Evolutionary conservation across 1,140 invertebrate species (phyloP).

Genomic region (Heliconius congener): DNA sequence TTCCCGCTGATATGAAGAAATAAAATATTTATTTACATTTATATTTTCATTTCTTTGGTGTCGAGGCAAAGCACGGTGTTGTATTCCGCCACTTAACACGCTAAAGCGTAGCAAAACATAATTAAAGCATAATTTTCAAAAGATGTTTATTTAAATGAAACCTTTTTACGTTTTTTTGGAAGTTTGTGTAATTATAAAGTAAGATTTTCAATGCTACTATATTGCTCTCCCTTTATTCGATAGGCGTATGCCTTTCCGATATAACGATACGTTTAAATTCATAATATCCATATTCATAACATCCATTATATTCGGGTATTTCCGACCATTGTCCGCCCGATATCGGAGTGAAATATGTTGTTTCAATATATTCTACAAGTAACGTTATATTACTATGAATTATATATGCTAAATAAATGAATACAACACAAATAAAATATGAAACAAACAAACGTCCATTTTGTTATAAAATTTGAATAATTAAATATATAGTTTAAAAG

Average conservation of each 20-base stretch:
- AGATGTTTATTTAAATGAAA: too few relatives aligned
- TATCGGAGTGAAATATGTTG: constrained; percentile 78
- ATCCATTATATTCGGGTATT: constrained; percentile 67
- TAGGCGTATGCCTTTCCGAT: constrained; percentile 67
- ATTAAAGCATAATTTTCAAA: too few relatives aligned
- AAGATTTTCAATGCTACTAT: constrained; percentile 20
- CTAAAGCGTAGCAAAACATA: too few relatives aligned
- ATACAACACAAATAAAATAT: background rate
- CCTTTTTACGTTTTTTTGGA: background rate
- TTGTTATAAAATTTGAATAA: constrained; percentile 12
- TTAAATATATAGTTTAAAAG: constrained; percentile 7
- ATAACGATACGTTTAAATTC: constrained; percentile 42
- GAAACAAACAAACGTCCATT: background rate
- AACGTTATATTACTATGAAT: constrained; percentile 42
- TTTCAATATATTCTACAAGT: constrained; percentile 62
- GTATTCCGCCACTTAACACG: too few relatives aligned
- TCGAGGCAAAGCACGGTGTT: too few relatives aligned
- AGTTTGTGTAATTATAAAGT: background rate
- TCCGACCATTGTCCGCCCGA: constrained; percentile 71
- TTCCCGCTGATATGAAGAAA: too few relatives aligned
- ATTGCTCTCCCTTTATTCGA: constrained; percentile 55
- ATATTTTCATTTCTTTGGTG: too few relatives aligned
- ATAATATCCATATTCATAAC: constrained; percentile 22
- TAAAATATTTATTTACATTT: too few relatives aligned
- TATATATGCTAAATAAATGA: background rate